Base-by-base conservation (phyloP, 2,888 invertebrate species). In the Leistus spinibarbis region DNA sequence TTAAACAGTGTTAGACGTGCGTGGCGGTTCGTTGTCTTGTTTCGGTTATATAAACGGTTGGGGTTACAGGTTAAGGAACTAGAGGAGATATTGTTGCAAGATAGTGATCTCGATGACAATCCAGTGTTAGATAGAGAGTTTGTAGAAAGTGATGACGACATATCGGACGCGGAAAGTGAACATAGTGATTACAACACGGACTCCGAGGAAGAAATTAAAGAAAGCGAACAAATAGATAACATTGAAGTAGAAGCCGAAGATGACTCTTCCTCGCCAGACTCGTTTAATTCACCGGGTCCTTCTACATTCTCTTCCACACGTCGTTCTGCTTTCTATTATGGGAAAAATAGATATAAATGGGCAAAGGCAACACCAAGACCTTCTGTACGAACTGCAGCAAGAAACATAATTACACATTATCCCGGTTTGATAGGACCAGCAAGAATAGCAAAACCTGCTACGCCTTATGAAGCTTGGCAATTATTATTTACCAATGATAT, bases 391-490 rank as follows among this genome's bases (percentile, higher is more conserved):
- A 60, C 60, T 9, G 10, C 60, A 60, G 60, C 60, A 60, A 9
- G n/a, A n/a, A 60, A 60, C 16, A 7, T 60, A 16, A 16, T 60
- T 7, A 13, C 60, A 60, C 60, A 60, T 16, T 60, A 13, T 13
- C 60, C 60, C 9, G 60, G 60, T 13, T 16, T 60, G 16, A 60
- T 13, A 60, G 60, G 60, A 16, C 60, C 60, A 13, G 16, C 17
- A 13, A 9, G 60, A 60, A 16, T 60, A 60, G 16, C 10, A 60
- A 60, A 60, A 60, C 60, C 60, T 60, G 9, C 60, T 60, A 16
- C 60, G 60, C 60, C 60, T 10, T 60, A 60, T 16, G 60, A 60
- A 13, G 16, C 17, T 60, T 60, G 60, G 60, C 60, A 60, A 60
- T 16, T 60, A 60, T 16, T 60, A 13, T 60, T 60, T 60, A 60